A percentile compares a stretch with the other conserved stretches of the same genome.
Conservation (phyloP, 2,888 invertebrate species). For the Dasypogon diadema region DNA sequence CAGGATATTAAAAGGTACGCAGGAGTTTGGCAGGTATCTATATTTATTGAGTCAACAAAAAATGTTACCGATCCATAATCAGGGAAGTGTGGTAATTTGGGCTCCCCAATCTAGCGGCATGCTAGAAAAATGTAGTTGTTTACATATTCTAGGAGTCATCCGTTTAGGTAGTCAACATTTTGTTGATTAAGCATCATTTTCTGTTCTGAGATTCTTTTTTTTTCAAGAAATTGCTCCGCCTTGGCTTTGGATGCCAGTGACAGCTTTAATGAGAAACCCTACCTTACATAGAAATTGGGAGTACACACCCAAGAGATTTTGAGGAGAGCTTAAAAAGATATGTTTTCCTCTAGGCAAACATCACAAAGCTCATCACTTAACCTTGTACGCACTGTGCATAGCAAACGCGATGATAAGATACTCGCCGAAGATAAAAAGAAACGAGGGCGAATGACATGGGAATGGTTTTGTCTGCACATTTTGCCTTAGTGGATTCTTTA, state of each 20-base stretch:
- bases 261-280: slow-evolving; percentile 20
- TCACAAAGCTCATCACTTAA: slow-evolving; percentile 46
- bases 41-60: not conserved
- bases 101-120: not conserved
- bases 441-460: slow-evolving; percentile 45
- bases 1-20: not conserved
- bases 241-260: slow-evolving; percentile 9
- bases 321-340: slow-evolving; percentile 19
- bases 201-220: not conserved
- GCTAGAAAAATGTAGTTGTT: not conserved
- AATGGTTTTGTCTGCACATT: slow-evolving; percentile 47
- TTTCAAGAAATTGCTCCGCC: not conserved
- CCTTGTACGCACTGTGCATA: slow-evolving; percentile 44
- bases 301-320: not conserved
- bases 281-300: not conserved
- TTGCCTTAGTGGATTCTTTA: not conserved
- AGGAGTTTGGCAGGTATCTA: not conserved
- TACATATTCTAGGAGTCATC: not conserved
- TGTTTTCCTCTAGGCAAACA: slow-evolving; percentile 44
- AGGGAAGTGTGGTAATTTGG: too few species aligned
- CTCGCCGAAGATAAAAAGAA: slow-evolving; percentile 40
- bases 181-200: slow-evolving; percentile 7
- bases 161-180: not conserved
- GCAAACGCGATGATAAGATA: slow-evolving; percentile 43
- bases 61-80: too few species aligned